Base-by-base conservation (phyloP, 2,888 invertebrate genomes). In the Meghimatium bilineatum region DNA sequence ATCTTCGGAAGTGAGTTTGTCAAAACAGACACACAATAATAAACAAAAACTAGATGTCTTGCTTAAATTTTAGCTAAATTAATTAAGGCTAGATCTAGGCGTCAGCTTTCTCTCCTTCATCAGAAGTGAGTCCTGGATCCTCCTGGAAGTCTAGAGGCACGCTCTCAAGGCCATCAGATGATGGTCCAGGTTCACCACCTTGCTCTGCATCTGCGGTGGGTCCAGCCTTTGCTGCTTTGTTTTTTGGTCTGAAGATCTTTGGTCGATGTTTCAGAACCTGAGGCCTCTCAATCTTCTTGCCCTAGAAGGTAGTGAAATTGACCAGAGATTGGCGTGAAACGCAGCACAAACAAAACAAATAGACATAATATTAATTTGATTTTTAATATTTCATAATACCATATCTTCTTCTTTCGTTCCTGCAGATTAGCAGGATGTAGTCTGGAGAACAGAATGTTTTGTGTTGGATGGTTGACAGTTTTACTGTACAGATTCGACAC, bases 211-310 rank as follows among this genome's bases (percentile, higher is more conserved):
- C 75, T 44, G 44, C 44, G 52, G 85, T 78, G 8, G 86, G 79
- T 23, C 79, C 84, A 10, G 79, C 72, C 74, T 86, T 84, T 56
- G 82, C 80, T 23, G 83, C 77, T 77, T 84, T 83, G 66, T 60
- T 76, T 77, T 86, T 86, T 77, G 80, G 80, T 66, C 79, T 75
- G 84, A 86, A 86, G 86, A 86, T 86, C 86, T 86, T 86, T 69
- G 83, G 83, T 52, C 71, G 52, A 49, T 80, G 82, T 80, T 85
- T 84, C 76, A 86, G 82, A 38, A 86, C 38, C 71, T 84, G 82
- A 29, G 86, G 86, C 49, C 77, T 80, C 80, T 86, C 84, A 36
- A 86, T 80, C 84, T 83, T 83, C 78, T 86, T 86, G 80, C 86
- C 86, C 86, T 86, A 80, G 23, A 63, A 63, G 5, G 60, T 10